Base-by-base conservation (phyloP, 2,113 vertebrate genomes). In the Cyprinus carpio region DNA sequence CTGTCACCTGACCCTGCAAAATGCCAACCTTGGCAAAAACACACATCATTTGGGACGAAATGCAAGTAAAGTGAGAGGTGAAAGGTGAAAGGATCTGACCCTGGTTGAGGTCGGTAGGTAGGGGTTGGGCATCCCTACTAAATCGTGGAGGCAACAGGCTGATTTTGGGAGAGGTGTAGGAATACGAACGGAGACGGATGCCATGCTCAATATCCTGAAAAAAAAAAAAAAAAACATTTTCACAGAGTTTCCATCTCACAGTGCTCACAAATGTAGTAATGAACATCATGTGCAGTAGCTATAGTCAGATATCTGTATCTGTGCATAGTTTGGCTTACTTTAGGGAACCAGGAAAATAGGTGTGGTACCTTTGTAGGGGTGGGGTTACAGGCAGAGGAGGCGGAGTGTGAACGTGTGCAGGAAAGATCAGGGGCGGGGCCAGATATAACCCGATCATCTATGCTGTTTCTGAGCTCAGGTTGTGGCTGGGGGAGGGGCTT, bases 171-270 rank as follows among this genome's bases (percentile, higher is more conserved):
- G 96, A 96, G 0, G 98, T 98, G 92, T 95, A 97, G 67, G 97
- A 99, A 86, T 99, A 99, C 3, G 98, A 99, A 51, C 98, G 97
- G 5, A 96, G 95, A 27, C 97, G 96, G 80, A 96, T 85, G 6
- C 96, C 97, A 74, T 92, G 93, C 7, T 93, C 89, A 31, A 89
- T 56, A 6, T 96, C 95, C 97, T 99, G 69, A 8, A 58, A 88
- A 83, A 18, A 88, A 16, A 6, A 12, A 62, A 58, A 67, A 27
- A 74, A 13, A 29, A 62, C 3, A 37, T 49, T 49, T 58, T 62
- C 11, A 40, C 1, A 2, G 4, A 25, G 40, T 40, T 71, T 43
- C 4, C 34, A 37, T 37, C 34, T 71, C 34, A 12, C 8, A 60
- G 31, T 60, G 54, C 31, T 78, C 20, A 72, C n/a, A 37, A 78